Conservation (phyloP, 1,140 invertebrate species). For the Wiebesia pumilae region DNA sequence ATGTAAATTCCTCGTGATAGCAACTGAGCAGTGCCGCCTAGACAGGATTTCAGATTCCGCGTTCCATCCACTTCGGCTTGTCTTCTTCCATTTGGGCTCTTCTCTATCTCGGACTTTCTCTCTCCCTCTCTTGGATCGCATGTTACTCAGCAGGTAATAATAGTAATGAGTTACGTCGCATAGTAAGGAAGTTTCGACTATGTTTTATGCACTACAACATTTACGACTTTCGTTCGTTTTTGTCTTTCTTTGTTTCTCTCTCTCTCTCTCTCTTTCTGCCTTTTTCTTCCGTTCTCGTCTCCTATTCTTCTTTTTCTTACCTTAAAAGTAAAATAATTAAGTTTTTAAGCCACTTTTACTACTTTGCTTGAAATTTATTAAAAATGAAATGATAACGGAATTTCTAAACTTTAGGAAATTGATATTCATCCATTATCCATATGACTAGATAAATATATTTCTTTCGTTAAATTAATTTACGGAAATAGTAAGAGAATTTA, state of each 20-base stretch:
- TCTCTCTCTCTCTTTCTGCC: neutral
- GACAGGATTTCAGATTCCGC: constrained; percentile 34
- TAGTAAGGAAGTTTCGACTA: constrained; percentile 40
- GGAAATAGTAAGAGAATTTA: no score
- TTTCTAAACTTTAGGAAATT: neutral
- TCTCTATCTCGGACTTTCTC: neutral
- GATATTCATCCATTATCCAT: neutral
- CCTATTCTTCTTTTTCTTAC: neutral
- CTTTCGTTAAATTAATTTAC: no score
- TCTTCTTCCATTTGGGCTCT: neutral
- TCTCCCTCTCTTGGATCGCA: constrained; percentile 20
- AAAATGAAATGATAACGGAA: neutral
- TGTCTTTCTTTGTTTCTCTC: neutral
- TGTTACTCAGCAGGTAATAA: constrained; percentile 49
- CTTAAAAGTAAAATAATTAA: constrained; percentile 1
- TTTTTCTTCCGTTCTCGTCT: neutral
- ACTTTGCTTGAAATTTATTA: neutral
- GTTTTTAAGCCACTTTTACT: constrained; percentile 8
- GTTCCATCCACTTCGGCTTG: constrained; percentile 6
- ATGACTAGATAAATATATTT: neutral
- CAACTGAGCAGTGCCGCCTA: neutral
- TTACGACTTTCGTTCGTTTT: constrained; percentile 48
- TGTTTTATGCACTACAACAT: constrained; percentile 49
- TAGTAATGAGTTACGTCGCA: constrained; percentile 50
- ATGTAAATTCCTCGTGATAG: constrained; percentile 42